phyloP scores from a whole-genome alignment of 2,113 vertebrate genomes.

The sheep (Ovis aries) region ARS-UI_Ramb_v3.0 NC_056080.1:129135001-129135500 shows the following conservation, averaged over 20 bases:
- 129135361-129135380: not conserved
- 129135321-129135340: not conserved
- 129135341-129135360: not conserved
- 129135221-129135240: not conserved
- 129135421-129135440: not conserved
- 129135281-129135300: not conserved
- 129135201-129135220: not conserved
- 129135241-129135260: not conserved
- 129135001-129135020: not conserved
- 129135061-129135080: not conserved
- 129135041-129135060: not conserved
- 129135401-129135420: not conserved
- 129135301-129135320: not conserved
- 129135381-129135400: not conserved
- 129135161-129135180: not conserved
- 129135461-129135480: not conserved
- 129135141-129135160: not conserved
- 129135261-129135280: not conserved
- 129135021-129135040: not conserved
- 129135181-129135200: not conserved
- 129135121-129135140: not conserved
- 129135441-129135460: not conserved
- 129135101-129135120: not conserved
- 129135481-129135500: not conserved
- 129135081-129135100: not conserved